These are phyloP conservation scores for Myopa testacea DNA, from an alignment of 2,888 invertebrate species.

Conservation along the genomic window DNA sequence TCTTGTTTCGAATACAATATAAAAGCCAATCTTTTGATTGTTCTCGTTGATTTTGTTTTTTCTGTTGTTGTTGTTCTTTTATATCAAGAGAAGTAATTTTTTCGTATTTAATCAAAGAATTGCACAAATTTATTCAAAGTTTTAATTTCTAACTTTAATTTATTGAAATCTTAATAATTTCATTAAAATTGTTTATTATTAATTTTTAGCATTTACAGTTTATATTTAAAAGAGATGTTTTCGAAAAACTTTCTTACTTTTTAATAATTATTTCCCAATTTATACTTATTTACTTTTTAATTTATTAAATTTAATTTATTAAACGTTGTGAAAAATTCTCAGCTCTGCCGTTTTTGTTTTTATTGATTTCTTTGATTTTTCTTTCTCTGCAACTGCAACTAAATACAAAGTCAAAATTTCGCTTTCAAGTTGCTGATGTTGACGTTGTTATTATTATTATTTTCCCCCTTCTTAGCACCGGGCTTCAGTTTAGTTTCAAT, in stretches of 20 bases:
- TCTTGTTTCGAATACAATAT: background rate
- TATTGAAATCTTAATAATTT: background rate
- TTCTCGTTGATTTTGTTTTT: background rate
- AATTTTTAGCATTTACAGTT: no score
- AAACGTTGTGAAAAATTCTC: constrained; percentile 23
- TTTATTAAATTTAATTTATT: background rate
- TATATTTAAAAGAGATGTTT: no score
- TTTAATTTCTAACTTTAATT: background rate
- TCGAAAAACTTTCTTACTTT: no score
- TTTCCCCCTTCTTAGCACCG: no score
- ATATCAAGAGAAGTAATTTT: background rate
- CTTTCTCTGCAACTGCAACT: constrained; percentile 9
- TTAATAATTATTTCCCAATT: no score
- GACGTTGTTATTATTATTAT: no score
- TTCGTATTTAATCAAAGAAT: background rate
- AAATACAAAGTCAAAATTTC: background rate
- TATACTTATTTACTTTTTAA: no score
- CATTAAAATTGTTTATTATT: no score
- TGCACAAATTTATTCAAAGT: background rate
- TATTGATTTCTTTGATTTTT: background rate
- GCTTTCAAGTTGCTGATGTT: no score
- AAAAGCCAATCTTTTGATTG: background rate
- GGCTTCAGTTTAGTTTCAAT: no score
- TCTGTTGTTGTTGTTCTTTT: background rate
- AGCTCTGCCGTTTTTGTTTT: background rate